These are phyloP conservation scores for Meghimatium bilineatum DNA, from an alignment of 2,888 invertebrate genomes.

Conservation along the genomic window DNA sequence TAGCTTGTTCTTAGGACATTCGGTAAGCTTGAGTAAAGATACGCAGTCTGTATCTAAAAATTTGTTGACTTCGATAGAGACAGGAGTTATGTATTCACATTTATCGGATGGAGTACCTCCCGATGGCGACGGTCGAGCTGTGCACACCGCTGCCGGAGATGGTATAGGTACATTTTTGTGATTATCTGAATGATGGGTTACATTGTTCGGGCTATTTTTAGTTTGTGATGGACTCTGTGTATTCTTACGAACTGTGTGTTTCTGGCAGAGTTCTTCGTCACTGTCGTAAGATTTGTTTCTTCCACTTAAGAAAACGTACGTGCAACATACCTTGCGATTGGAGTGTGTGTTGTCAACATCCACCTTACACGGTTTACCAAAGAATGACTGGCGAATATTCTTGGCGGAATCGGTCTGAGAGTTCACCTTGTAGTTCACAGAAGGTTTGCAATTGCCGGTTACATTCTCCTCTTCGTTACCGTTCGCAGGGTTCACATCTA, in stretches of 20 bases:
- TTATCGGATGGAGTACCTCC: not conserved
- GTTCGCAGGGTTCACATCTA: constrained; percentile 22
- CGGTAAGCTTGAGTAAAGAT: not conserved
- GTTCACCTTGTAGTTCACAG: constrained; percentile 24
- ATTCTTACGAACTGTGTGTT: not conserved
- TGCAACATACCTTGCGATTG: constrained; percentile 21
- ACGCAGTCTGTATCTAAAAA: not conserved
- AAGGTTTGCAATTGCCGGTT: constrained; percentile 7
- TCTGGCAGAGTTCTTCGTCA: constrained; percentile 31
- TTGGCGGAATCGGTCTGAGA: constrained; percentile 22
- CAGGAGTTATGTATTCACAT: not conserved
- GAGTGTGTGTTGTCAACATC: constrained; percentile 6
- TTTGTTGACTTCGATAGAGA: not conserved
- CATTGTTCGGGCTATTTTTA: not conserved
- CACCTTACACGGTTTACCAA: constrained; percentile 12
- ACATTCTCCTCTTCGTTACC: constrained; percentile 21
- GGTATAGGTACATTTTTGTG: not conserved
- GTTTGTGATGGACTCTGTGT: constrained; percentile 9
- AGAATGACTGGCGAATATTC: constrained; percentile 29
- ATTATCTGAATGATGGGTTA: constrained; percentile 11
- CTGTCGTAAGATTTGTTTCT: constrained; percentile 18
- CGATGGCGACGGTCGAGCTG: not conserved
- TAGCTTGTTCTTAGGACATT: not conserved
- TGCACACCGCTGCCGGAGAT: not conserved
- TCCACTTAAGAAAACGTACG: not conserved